Evolutionary conservation across 2,888 invertebrate species (phyloP).

Genomic region (Sinelater perroti): DNA sequence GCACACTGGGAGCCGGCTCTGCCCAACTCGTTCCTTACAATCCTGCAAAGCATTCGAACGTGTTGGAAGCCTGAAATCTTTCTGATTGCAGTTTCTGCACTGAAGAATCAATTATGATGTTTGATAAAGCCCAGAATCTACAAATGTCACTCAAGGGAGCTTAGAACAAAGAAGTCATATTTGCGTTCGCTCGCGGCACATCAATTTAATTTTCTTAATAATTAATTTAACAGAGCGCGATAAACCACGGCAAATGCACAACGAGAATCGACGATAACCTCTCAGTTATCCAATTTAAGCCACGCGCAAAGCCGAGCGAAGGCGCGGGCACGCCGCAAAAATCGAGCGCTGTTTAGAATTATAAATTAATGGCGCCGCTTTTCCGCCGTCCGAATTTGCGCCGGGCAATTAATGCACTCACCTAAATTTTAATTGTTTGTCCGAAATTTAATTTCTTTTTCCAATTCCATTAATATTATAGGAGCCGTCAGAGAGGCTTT

Average conservation of each 20-base stretch:
- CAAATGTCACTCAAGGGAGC: too few species aligned
- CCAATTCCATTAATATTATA: slow-evolving; percentile 7
- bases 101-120: too few species aligned
- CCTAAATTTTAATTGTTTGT: slow-evolving; percentile 8
- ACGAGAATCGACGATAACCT: slow-evolving; percentile 7
- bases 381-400: too few species aligned
- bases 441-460: slow-evolving; percentile 8
- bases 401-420: neutral
- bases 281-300: slow-evolving; percentile 8
- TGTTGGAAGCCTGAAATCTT: too few species aligned
- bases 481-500: neutral
- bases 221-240: slow-evolving; percentile 4
- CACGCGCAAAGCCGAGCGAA: neutral
- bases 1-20: too few species aligned
- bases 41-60: too few species aligned
- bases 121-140: too few species aligned
- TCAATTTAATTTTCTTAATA: too few species aligned
- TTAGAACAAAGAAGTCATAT: too few species aligned
- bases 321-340: neutral
- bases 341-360: neutral
- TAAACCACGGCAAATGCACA: neutral
- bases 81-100: too few species aligned
- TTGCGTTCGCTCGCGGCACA: too few species aligned
- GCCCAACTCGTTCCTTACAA: too few species aligned
- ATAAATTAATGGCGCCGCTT: neutral